A percentile compares a stretch with the other conserved stretches of the same genome.
Conservation (phyloP, 2,888 invertebrate genomes). For the Endomychus coccineus region DNA sequence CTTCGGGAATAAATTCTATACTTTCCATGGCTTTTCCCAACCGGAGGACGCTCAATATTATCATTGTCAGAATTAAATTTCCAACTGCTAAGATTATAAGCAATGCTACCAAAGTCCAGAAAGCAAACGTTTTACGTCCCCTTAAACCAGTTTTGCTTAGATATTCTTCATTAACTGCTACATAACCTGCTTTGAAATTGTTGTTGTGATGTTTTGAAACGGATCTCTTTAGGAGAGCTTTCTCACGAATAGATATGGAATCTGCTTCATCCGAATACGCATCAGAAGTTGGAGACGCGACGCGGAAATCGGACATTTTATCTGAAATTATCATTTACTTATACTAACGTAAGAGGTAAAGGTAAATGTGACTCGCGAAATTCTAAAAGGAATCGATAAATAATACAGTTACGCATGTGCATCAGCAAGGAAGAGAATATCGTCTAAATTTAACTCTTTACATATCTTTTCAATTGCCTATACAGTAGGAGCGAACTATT, state of each 20-base stretch:
- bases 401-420: conserved; percentile 3
- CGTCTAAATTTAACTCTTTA: no score
- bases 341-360: no score
- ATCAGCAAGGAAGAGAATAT: no score
- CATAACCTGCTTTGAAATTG: conserved; percentile 38
- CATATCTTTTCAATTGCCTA: no score
- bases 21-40: conserved; percentile 80
- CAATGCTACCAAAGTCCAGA: conserved; percentile 70
- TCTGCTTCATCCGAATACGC: conserved; percentile 38
- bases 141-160: conserved; percentile 37
- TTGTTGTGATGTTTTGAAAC: conserved; percentile 31
- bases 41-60: conserved; percentile 71
- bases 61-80: conserved; percentile 71
- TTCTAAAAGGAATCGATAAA: conserved; percentile 9
- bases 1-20: conserved; percentile 70
- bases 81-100: conserved; percentile 68
- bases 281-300: conserved; percentile 35
- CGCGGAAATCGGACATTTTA: conserved; percentile 26
- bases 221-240: conserved; percentile 31
- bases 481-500: no score
- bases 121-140: conserved; percentile 60
- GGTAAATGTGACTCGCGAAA: conserved; percentile 2
- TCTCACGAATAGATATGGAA: conserved; percentile 34
- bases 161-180: conserved; percentile 36
- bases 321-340: no score